Conservation (phyloP, 2,113 vertebrate species). For the Cottus gobio region DNA sequence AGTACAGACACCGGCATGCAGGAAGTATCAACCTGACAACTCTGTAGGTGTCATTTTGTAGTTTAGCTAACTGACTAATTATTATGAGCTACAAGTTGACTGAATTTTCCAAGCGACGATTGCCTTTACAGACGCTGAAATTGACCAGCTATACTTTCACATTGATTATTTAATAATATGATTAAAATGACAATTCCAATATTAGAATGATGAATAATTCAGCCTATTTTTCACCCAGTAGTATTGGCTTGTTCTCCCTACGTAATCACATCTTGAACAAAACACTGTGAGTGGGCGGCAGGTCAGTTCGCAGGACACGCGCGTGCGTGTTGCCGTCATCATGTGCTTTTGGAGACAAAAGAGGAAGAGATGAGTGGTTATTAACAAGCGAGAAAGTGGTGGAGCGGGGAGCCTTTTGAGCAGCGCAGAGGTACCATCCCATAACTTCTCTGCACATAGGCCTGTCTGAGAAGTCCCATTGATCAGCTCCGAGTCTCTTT, state of each 20-base stretch:
- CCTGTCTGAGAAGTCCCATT: constrained; percentile 73
- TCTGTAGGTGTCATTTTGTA: neutral
- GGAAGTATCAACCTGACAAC: neutral
- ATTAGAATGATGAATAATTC: neutral
- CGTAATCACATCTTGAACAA: neutral
- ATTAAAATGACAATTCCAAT: neutral
- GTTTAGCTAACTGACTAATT: neutral
- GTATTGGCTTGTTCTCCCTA: neutral
- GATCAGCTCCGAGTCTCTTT: constrained; percentile 73
- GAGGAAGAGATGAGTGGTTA: constrained; percentile 51
- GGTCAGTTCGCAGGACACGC: constrained; percentile 26
- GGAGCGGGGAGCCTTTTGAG: constrained; percentile 48
- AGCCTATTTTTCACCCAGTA: neutral
- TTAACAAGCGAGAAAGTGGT: constrained; percentile 57
- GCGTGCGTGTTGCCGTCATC: constrained; percentile 1
- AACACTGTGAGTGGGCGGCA: neutral
- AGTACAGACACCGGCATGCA: neutral
- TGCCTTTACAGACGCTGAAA: neutral
- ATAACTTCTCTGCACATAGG: constrained; percentile 71
- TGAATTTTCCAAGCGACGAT: neutral
- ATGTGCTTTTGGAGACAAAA: constrained; percentile 25
- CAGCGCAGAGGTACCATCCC: constrained; percentile 60
- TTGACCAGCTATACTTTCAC: neutral
- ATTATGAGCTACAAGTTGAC: neutral
- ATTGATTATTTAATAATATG: neutral